A percentile compares a stretch with the other conserved stretches of the same genome.
These are phyloP conservation scores for Ceyx cyanopectus DNA, from an alignment of 2,113 vertebrate genomes.

Conservation along the genomic window DNA sequence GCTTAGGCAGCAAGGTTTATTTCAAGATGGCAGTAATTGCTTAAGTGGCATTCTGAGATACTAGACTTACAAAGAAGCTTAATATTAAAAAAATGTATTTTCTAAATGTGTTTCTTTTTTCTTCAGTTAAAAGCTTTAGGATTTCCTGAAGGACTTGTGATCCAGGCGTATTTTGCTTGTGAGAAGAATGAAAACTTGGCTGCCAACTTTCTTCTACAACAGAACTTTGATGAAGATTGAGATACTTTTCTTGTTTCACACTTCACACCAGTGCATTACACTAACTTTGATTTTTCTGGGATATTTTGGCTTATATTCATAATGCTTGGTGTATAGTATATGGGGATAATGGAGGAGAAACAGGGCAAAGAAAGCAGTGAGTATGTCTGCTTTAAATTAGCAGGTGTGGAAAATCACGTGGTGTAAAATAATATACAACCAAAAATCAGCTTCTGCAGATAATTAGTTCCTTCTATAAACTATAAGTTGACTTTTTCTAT, in stretches of 20 bases:
- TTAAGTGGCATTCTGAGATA: not conserved
- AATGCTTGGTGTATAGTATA: constrained; percentile 77
- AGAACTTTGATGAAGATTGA: constrained; percentile 96
- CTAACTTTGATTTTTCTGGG: constrained; percentile 83
- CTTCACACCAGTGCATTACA: constrained; percentile 87
- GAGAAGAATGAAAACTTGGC: constrained; percentile 99
- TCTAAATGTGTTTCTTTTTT: constrained; percentile 55
- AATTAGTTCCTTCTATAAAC: constrained; percentile 76
- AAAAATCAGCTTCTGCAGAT: constrained; percentile 82
- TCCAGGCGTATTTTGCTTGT: constrained; percentile 97
- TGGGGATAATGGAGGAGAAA: constrained; percentile 45
- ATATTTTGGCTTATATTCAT: constrained; percentile 82
- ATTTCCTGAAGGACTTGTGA: constrained; percentile 98
- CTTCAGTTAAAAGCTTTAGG: constrained; percentile 94
- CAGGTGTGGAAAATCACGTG: constrained; percentile 71
- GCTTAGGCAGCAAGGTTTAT: not conserved
- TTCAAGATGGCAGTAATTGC: not conserved
- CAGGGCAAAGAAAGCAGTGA: constrained; percentile 70
- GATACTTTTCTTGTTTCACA: constrained; percentile 68
- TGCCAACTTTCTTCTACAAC: constrained; percentile 98
- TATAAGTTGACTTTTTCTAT: constrained; percentile 71
- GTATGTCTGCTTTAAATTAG: constrained; percentile 73
- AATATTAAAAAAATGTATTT: not conserved
- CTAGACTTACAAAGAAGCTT: not conserved
- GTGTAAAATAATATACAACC: constrained; percentile 76